Conservation (phyloP, 2,888 invertebrate species). For the Beris chalybata region DNA sequence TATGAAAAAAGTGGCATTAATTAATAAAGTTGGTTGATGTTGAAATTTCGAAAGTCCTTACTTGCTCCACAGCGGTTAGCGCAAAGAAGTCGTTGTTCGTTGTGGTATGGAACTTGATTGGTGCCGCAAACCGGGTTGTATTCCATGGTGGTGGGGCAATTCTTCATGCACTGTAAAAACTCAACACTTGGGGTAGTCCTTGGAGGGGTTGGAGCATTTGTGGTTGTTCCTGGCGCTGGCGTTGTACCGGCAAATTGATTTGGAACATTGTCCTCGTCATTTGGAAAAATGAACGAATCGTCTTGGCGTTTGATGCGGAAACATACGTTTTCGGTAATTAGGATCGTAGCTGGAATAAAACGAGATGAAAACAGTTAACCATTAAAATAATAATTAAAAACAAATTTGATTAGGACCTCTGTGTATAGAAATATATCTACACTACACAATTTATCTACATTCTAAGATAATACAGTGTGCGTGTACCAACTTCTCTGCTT, state of each 20-base stretch:
- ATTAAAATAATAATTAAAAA: too few relatives aligned
- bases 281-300: constrained; percentile 20
- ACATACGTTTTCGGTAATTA: not conserved
- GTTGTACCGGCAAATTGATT: not conserved
- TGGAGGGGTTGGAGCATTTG: not conserved
- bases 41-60: constrained; percentile 41
- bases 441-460: too few relatives aligned
- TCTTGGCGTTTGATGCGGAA: constrained; percentile 20
- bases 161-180: constrained; percentile 46
- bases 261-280: not conserved
- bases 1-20: constrained; percentile 1
- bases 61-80: constrained; percentile 52
- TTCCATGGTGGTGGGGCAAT: constrained; percentile 52
- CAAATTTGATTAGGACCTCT: too few relatives aligned
- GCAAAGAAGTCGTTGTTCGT: constrained; percentile 51
- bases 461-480: too few relatives aligned
- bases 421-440: too few relatives aligned
- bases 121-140: constrained; percentile 55
- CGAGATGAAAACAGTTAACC: not conserved
- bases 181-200: constrained; percentile 16
- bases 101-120: constrained; percentile 48
- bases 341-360: constrained; percentile 3
- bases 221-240: constrained; percentile 33
- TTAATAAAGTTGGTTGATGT: not conserved
- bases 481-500: too few relatives aligned